These are phyloP conservation scores for Nomada flava DNA, from an alignment of 2,888 invertebrate genomes.

Conservation along the genomic window DNA sequence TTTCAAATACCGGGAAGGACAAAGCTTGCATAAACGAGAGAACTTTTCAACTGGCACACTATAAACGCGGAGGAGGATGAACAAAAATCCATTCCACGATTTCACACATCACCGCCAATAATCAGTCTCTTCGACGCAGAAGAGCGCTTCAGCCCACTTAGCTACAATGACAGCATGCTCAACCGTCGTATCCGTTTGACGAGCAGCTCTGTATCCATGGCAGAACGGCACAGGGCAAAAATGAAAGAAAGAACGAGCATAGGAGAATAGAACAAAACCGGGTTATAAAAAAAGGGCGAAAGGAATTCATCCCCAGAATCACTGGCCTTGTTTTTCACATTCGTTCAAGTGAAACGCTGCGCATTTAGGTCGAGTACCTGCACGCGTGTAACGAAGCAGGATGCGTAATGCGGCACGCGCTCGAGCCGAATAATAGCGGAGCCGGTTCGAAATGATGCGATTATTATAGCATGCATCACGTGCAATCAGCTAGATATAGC, in stretches of 20 bases:
- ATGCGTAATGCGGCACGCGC: conserved; percentile 3
- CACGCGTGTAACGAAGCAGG: not conserved
- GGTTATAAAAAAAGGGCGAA: not conserved
- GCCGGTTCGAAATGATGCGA: conserved; percentile 31
- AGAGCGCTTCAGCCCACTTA: not conserved
- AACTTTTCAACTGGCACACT: too few species aligned
- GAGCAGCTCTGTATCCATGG: not conserved
- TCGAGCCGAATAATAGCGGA: conserved; percentile 36
- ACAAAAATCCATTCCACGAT: not conserved
- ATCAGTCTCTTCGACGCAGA: not conserved
- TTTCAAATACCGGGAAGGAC: too few species aligned
- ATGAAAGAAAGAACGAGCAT: too few species aligned
- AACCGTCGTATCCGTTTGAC: not conserved
- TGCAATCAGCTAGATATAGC: conserved; percentile 31
- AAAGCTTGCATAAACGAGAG: too few species aligned
- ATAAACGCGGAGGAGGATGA: not conserved
- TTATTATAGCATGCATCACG: conserved; percentile 50
- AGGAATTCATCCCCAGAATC: not conserved
- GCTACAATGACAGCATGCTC: not conserved
- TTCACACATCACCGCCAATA: not conserved
- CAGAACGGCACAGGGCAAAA: not conserved
- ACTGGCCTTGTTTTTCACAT: not conserved
- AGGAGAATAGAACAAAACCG: not conserved
- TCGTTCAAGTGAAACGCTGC: conserved; percentile 5
- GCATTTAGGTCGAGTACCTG: conserved; percentile 15